Evolutionary conservation across 2,113 vertebrate species (phyloP).

Genomic region (Zosterops pallidus): DNA sequence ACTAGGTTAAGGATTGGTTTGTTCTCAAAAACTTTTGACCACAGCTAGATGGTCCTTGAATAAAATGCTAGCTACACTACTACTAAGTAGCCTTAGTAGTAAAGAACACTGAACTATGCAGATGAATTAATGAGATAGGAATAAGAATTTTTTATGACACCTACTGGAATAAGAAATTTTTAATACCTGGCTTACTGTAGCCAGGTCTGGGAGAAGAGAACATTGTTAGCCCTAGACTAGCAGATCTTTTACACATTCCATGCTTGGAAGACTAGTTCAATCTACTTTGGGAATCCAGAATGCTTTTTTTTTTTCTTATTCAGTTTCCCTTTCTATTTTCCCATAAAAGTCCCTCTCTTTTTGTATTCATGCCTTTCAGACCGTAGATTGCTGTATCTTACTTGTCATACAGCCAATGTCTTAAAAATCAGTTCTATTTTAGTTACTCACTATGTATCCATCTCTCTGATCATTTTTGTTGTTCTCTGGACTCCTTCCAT

Average conservation of each 20-base stretch:
- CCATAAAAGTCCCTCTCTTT: not conserved
- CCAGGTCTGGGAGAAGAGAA: not conserved
- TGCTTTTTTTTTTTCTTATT: not conserved
- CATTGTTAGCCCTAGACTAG: not conserved
- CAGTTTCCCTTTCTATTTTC: not conserved
- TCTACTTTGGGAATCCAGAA: not conserved
- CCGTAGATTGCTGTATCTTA: not conserved
- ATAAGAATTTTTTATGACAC: not conserved
- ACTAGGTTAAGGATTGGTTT: not conserved
- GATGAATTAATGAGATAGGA: not conserved
- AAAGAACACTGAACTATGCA: not conserved
- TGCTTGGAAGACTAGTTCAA: not conserved
- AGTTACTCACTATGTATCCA: not conserved
- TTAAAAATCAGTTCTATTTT: conserved; percentile 56
- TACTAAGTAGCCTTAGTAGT: not conserved
- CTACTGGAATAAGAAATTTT: not conserved
- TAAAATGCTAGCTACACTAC: not conserved
- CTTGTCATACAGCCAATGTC: conserved; percentile 12
- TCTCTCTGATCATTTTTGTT: not conserved
- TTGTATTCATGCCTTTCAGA: not conserved
- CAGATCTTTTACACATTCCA: not conserved
- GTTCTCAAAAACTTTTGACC: not conserved
- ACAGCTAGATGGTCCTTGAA: not conserved
- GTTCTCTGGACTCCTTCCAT: conserved; percentile 1
- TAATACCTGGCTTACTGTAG: not conserved